A percentile compares a stretch with the other conserved stretches of the same genome.
Evolutionary conservation across 2,797 vertebrate genomes (phyloP).

Genomic region (Carapus acus): DNA sequence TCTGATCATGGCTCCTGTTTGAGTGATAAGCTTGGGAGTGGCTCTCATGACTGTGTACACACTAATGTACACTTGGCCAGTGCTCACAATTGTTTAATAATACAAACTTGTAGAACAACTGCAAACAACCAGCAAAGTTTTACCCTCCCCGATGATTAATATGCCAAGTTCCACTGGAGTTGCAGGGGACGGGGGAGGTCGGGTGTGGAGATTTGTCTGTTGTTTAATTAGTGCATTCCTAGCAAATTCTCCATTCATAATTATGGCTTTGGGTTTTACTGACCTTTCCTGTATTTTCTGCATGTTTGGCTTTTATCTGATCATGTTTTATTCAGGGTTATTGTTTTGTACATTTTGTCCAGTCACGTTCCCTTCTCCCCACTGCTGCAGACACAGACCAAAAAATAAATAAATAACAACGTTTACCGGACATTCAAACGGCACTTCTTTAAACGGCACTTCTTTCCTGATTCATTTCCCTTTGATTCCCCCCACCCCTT

Average conservation of each 20-base stretch:
- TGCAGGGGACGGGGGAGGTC: slow-evolving; percentile 56
- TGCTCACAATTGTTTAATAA: slow-evolving; percentile 28
- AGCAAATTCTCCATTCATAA: slow-evolving; percentile 73
- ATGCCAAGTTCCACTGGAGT: slow-evolving; percentile 62
- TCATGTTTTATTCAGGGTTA: slow-evolving; percentile 76
- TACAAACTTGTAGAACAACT: slow-evolving; percentile 27
- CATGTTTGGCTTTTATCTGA: slow-evolving; percentile 74
- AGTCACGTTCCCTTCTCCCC: slow-evolving; percentile 45
- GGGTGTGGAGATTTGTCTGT: slow-evolving; percentile 67
- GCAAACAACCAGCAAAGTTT: slow-evolving; percentile 41
- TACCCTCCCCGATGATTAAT: slow-evolving; percentile 68
- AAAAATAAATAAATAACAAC: slow-evolving; percentile 33
- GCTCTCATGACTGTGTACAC: slow-evolving; percentile 6
- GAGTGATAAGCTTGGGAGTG: slow-evolving; percentile 24
- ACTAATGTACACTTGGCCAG: too few species aligned
- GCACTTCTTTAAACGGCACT: slow-evolving; percentile 46
- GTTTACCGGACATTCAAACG: slow-evolving; percentile 49
- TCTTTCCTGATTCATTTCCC: slow-evolving; percentile 54
- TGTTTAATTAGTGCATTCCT: slow-evolving; percentile 76
- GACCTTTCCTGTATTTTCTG: slow-evolving; percentile 76
- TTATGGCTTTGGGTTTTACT: slow-evolving; percentile 67
- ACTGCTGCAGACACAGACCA: slow-evolving; percentile 31
- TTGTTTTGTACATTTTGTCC: slow-evolving; percentile 66
- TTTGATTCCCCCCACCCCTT: slow-evolving; percentile 52
- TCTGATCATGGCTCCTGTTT: slow-evolving; percentile 43